Base-by-base conservation (phyloP, 2,888 invertebrate genomes). In the Drosophila quinaria region DNA sequence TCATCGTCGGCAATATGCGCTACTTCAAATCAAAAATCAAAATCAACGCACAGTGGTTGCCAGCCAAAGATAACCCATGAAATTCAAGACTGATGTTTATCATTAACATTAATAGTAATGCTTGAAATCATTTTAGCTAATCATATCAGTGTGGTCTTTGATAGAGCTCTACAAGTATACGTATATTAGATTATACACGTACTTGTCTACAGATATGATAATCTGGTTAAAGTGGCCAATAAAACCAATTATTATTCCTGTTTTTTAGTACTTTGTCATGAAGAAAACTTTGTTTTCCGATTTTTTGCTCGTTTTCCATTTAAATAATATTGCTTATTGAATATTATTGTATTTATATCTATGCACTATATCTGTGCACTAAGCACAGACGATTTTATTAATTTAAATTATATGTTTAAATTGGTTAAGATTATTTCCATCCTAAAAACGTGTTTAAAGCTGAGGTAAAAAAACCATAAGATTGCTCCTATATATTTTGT, bases 31-130 rank as follows among this genome's bases (percentile, higher is more conserved):
- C 11, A 41, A 55, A 42, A 56, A 42, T 50, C 15, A 49, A 64
- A 58, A 44, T 64, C 35, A 11, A 33, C 11, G 49, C 55, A 35
- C 68, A 35, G 54, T 73, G 74, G 62, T 51, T 51, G n/a, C 11
- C 19, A 54, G 33, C 51, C 22, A 6, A 41, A 46, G 59, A 49
- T 41, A 29, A 42, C 9, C 29, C 4, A 19, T 9, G 9, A 46
- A 66, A 47, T 42, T 22, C 13, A n/a, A 15, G 13, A 19, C 5
- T 29, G 47, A 39, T 58, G 13, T 33, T 46, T 35, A 46, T 44
- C 22, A 39, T 41, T 31, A 41, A 11, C 19, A 25, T 51, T 51
- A 37, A 58, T 35, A 46, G 13, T 58, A 47, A 58, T 46, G 52
- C 35, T 41, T 19, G 9, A 35, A 33, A 29, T 59, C 17, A 29